phyloP scores from a whole-genome alignment of 2,797 vertebrate genomes.

The Chelonia mydas region DNA sequence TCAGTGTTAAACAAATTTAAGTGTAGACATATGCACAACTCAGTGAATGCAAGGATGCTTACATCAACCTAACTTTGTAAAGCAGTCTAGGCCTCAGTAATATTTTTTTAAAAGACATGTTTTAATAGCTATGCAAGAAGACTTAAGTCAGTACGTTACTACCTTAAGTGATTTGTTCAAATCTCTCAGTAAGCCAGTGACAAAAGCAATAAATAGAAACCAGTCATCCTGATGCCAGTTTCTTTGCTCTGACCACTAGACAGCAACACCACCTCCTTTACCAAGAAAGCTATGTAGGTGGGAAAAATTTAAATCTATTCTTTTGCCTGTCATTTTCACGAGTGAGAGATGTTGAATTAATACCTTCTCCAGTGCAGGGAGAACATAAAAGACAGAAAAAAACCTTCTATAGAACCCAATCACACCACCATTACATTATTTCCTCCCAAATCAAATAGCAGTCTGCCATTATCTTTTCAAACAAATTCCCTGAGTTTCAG shows the following conservation, averaged over 20 bases:
- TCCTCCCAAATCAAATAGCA: not conserved
- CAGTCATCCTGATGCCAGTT: not conserved
- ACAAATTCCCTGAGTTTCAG: not conserved
- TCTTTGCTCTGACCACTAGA: not conserved
- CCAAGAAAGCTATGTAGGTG: not conserved
- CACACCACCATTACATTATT: not conserved
- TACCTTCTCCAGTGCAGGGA: not conserved
- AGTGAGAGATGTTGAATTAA: not conserved
- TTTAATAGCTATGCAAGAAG: not conserved
- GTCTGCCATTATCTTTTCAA: not conserved
- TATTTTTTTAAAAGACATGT: not conserved
- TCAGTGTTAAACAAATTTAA: no score
- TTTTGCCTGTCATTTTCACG: not conserved
- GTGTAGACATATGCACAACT: no score
- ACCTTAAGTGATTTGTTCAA: not conserved
- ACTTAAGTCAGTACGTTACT: not conserved
- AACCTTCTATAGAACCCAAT: not conserved
- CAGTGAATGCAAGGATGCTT: no score
- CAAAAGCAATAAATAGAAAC: not conserved
- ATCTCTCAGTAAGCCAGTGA: not conserved
- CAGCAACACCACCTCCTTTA: rapidly evolving
- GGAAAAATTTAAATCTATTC: not conserved
- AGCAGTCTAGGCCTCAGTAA: not conserved
- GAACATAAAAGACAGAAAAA: not conserved
- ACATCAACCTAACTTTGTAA: no score